Base-by-base conservation (phyloP, 1,140 invertebrate genomes). In the Polyergus mexicanus region DNA sequence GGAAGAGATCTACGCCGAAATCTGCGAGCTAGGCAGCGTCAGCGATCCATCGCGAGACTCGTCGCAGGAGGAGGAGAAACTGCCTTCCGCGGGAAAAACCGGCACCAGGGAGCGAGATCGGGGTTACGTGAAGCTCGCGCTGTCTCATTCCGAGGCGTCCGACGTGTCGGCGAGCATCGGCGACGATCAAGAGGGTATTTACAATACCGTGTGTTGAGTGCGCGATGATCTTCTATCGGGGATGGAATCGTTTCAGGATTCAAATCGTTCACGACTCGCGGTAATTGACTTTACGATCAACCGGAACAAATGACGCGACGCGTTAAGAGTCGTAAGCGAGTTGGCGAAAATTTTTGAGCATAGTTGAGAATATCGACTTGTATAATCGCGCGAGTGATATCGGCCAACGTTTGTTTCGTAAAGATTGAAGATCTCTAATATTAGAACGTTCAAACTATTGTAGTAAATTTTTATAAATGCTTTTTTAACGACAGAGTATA, bases 1-100 rank as follows among this genome's bases (percentile, higher is more conserved):
- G 0, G 94, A 95, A 66, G 94, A 94, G 65, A 95, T 95, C 51
- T 95, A 95, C 35, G 94, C 94, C 7, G 94, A 94, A 87, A 94
- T 95, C 22, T 94, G 94, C 62, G 94, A 95, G 71, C 91, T 44
- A 54, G 90, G 62, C 83, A 66, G 77, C 74, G 90, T 62, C 68
- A 41, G 58, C 19, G 47, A 72, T 2, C 25, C 88, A 8, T 68
- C 72, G 19, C 87, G 85, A 47, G 86, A 89, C 22, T 78, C 88
- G 3, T 75, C 87, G 16, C 88, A 92, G 13, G 88, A 92, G 5
- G 94, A 94, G 5, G 94, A 94, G 35, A 90, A 92, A 35, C 84
- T 84, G 7, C 89, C 88, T 2, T 85, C 84, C 16, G 1, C 47
- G 13, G 75, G 25, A 3, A 84, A 60, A 4, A 92, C 87, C 66